Evolutionary conservation across 1,140 invertebrate species (phyloP).

Genomic region (Bombus sylvicola): DNA sequence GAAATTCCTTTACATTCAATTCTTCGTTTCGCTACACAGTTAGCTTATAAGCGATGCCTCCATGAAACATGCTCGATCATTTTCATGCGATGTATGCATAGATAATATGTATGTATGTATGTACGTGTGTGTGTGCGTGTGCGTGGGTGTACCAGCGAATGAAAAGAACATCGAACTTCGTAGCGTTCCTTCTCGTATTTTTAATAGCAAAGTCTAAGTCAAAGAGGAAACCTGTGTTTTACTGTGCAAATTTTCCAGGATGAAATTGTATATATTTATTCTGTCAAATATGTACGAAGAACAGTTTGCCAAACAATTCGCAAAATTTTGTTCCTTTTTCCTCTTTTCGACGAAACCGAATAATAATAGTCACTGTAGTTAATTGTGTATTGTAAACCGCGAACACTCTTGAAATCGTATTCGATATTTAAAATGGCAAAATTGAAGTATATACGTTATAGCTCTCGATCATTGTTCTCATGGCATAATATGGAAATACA

Average conservation of each 20-base stretch:
- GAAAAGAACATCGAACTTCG: constrained; percentile 48
- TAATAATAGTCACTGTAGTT: no score
- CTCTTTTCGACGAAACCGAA: no score
- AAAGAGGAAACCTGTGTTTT: neutral
- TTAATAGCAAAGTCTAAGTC: neutral
- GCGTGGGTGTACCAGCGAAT: neutral
- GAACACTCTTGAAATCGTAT: no score
- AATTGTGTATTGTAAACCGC: no score
- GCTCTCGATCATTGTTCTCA: no score
- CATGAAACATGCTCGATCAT: constrained; percentile 50
- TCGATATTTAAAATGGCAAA: no score
- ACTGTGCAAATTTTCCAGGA: neutral
- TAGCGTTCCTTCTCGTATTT: constrained; percentile 22
- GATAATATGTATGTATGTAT: neutral
- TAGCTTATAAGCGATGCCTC: constrained; percentile 51
- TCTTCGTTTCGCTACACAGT: constrained; percentile 45
- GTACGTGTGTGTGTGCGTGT: neutral
- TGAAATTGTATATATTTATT: no score
- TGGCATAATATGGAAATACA: no score
- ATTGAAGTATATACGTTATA: no score
- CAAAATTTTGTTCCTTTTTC: no score
- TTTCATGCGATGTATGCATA: constrained; percentile 48
- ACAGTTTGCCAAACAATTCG: no score
- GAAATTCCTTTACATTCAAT: constrained; percentile 19
- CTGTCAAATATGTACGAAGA: no score